Conservation (phyloP, 1,140 invertebrate genomes). For the Drosophila bocqueti region DNA sequence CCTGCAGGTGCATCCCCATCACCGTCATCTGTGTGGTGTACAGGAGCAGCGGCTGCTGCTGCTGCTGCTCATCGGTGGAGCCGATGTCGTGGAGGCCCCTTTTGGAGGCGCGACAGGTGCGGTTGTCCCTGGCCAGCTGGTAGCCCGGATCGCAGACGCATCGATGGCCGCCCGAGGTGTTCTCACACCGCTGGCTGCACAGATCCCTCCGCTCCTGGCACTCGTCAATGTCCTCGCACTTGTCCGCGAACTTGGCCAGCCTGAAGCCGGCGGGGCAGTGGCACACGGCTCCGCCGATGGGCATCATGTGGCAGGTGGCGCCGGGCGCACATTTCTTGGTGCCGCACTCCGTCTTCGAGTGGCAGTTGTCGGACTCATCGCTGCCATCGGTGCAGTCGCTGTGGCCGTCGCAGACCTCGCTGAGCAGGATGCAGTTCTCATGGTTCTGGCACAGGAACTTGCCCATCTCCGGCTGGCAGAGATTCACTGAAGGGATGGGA, state of each 20-base stretch:
- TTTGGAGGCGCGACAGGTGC: conserved; percentile 88
- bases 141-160: conserved; percentile 94
- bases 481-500: conserved; percentile 20
- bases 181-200: conserved; percentile 94
- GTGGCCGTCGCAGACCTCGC: conserved; percentile 88
- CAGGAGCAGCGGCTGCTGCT: conserved; percentile 87
- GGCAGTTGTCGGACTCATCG: conserved; percentile 79
- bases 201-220: conserved; percentile 88
- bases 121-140: conserved; percentile 87
- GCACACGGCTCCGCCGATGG: conserved; percentile 85
- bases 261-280: conserved; percentile 85
- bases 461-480: conserved; percentile 48
- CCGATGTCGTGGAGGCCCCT: conserved; percentile 67
- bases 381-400: conserved; percentile 84
- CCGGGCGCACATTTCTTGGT: conserved; percentile 45
- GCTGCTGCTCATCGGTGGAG: conserved; percentile 68
- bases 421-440: conserved; percentile 86
- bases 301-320: conserved; percentile 72
- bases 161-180: conserved; percentile 90
- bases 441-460: conserved; percentile 82
- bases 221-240: conserved; percentile 91
- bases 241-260: conserved; percentile 63
- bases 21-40: conserved; percentile 87
- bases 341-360: conserved; percentile 54
- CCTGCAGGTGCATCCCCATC: conserved; percentile 85